Evolutionary conservation across 2,113 vertebrate genomes (phyloP), one percentile per base, ranked within the genome.

Genomic region (Triplophysa dalaica): DNA sequence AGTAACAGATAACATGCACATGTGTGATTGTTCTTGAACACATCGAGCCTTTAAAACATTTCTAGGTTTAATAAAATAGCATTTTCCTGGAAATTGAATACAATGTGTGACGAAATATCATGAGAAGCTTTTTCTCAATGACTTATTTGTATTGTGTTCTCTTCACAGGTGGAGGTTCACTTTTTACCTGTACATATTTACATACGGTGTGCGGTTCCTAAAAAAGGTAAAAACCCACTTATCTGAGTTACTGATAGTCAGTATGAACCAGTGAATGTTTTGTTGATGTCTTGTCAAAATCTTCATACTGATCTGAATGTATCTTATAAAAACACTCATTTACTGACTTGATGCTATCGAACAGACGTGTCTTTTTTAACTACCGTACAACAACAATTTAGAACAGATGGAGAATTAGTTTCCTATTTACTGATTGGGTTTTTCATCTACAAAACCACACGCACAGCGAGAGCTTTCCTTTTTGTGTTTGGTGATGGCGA

Each of bases 161-260:
- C 33, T 38, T 38, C 93, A 78, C 92, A 99, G 98, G 96, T 99
- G 97, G 98, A 94, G 92, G 91, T 98, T 98, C 90, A 95, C 96
- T 43, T 99, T 98, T 94, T 95, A 93, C 89, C 93, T 99, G 74
- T 98, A 98, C 89, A 93, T 98, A 90, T 98, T 99, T 92, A 97
- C 94, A 81, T 99, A 98, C 21, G 97, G 97, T 89, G 93, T 96
- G 63, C 94, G 96, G 78, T 96, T 97, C 87, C 94, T 99, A 85
- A 98, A 97, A 94, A 97, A 98, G 96, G 98, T 98, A 95, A 86
- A 94, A 68, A 64, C n/a, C 3, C 14, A 56, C 11, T 80, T 75
- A 26, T 38, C 19, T 64, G 17, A 41, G 56, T 48, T 48, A 48
- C 62, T n/a, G 4, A 48, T 41, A 19, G 50, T 70, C 12, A 65